These are phyloP conservation scores for Penelope pileata DNA, from an alignment of 2,113 vertebrate genomes.

Conservation along the genomic window DNA sequence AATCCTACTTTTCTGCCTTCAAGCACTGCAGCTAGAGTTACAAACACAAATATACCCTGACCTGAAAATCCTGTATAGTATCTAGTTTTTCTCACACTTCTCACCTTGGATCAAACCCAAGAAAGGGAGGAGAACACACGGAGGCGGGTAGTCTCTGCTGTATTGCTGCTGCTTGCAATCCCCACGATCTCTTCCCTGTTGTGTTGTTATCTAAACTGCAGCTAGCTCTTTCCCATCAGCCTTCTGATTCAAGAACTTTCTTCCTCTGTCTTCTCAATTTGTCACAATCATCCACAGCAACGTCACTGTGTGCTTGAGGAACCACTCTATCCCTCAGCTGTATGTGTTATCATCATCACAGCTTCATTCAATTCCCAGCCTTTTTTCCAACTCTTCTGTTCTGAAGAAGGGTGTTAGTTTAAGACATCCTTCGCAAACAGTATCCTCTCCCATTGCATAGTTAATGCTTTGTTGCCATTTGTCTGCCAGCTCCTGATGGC, in stretches of 20 bases:
- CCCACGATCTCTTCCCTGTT: not conserved
- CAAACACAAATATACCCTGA: not conserved
- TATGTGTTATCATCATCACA: not conserved
- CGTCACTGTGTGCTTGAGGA: not conserved
- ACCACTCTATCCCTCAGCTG: not conserved
- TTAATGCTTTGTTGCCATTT: not conserved
- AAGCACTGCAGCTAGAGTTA: not conserved
- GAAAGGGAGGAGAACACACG: not conserved
- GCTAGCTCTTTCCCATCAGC: not conserved
- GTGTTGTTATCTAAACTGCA: not conserved
- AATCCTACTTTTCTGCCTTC: not conserved
- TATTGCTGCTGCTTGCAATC: not conserved
- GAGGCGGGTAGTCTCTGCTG: not conserved
- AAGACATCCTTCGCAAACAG: not conserved
- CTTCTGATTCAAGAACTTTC: not conserved
- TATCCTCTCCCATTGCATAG: not conserved
- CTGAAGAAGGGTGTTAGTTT: not conserved
- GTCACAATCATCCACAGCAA: not conserved
- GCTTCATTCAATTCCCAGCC: not conserved
- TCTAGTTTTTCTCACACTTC: conserved; percentile 15
- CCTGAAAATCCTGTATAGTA: conserved; percentile 9
- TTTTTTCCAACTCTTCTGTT: not conserved
- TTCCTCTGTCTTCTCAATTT: not conserved
- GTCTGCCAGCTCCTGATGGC: not conserved
- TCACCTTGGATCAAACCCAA: not conserved